Evolutionary conservation across 2,113 vertebrate genomes (phyloP), one percentile per base, ranked within the genome.

Genomic region (Ciconia boyciana): DNA sequence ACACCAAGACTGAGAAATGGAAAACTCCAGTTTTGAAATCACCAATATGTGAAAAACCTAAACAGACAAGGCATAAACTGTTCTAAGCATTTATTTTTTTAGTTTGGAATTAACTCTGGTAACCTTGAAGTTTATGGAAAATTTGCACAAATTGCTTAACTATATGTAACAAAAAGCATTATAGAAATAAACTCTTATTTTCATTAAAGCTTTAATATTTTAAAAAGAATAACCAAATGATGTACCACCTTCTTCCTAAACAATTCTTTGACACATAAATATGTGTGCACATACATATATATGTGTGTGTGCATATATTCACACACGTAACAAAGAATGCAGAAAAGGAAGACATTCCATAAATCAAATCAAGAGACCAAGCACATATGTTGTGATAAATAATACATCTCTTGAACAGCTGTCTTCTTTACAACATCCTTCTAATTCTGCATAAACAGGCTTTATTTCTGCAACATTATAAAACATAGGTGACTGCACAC

Each of bases 241-340:
- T 16, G 8, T 34, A 31, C 32, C 25, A 75, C 17, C 48, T 77
- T 62, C 58, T 71, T 61, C 52, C 64, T 31, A 41, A 17, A 22
- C 26, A 82, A 51, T 61, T 61, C 32, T 57, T 41, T 64, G 41
- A 71, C 5, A 29, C 7, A 51, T 6, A 74, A 57, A 44, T 31
- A n/a, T 3, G 4, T 25, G 7, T 16, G 13, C 1, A 0, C 13
- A 11, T 17, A 41, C 24, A 20, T 20, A n/a, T 22, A 3, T 9
- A 3, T 34, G 9, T 28, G 5, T 22, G 20, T 43, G 16, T 7
- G 11, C 17, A 29, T 20, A 62, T 8, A 64, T 54, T 66, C 26
- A 65, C 22, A 58, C 1, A 0, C 19, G 10, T 13, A 75, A 58
- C 13, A 75, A 58, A 72, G 71, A 60, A 62, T 5, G 25, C 16